These are phyloP conservation scores for Cepaea nemoralis DNA, from an alignment of 1,140 invertebrate genomes.

Conservation along the genomic window DNA sequence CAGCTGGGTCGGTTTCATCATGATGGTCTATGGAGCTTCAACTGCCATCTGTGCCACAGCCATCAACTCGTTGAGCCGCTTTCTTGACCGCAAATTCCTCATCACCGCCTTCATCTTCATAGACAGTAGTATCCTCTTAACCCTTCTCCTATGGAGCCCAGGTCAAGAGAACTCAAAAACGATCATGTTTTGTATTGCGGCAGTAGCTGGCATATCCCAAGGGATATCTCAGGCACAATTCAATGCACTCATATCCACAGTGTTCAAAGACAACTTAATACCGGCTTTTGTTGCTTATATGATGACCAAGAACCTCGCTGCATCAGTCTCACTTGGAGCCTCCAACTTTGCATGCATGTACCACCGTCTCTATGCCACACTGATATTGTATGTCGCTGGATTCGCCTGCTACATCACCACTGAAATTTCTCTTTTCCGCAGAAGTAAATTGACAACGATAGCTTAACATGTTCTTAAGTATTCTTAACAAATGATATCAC, in stretches of 20 bases:
- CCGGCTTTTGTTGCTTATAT: background rate
- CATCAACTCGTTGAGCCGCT: conserved; percentile 32
- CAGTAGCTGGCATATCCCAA: background rate
- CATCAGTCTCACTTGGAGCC: background rate
- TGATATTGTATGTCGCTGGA: conserved; percentile 5
- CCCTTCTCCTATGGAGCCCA: conserved; percentile 34
- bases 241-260: background rate
- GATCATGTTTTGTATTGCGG: background rate
- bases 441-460: background rate
- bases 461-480: no score
- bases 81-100: conserved; percentile 22
- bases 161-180: background rate
- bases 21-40: conserved; percentile 34
- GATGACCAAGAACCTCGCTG: background rate
- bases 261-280: background rate
- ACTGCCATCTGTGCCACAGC: conserved; percentile 26
- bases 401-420: background rate
- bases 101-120: conserved; percentile 27
- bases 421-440: background rate
- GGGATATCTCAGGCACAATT: conserved; percentile 18
- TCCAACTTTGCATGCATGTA: background rate
- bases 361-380: background rate
- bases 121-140: conserved; percentile 18
- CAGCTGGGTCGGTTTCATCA: conserved; percentile 44
- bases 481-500: no score